Base-by-base conservation (phyloP, 1,140 invertebrate species). In the Brachionus rotundiformis region DNA sequence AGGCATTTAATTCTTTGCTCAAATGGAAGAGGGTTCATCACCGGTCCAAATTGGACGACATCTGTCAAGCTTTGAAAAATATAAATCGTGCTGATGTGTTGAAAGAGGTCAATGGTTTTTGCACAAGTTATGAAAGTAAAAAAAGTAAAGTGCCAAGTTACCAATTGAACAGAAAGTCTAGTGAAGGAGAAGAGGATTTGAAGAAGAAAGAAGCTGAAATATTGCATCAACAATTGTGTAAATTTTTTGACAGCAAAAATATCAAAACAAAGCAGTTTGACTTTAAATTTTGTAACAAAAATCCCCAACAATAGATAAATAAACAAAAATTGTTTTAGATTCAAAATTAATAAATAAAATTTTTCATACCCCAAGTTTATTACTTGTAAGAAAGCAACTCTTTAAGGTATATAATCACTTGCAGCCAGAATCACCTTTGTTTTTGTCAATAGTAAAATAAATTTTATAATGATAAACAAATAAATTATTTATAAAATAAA, bases 21-120 rank as follows among this genome's bases (percentile, higher is more conserved):
- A 81, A 84, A 23, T 87, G 86, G 86, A 82, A 86, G 25, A 81
- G 86, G 31, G 79, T 86, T 82, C 85, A 87, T 81, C 85, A 84
- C 1, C 83, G 85, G 1, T 85, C 86, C 13, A 84, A 83, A 33
- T n/a, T 86, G 13, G 84, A 85, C 3, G 85, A 85, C 65, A 73
- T 87, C 7, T 84, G 83, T 27, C 75, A 83, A 7, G 84, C 85
- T 0, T 82, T 87, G 19, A 63, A 80, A 23, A 49, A 82, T 5
- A 84, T 86, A 25, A 82, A 80, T 27, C 71, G 86, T 13, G 83
- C 82, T 63, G 86, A 87, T 79, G 83, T 73, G 8, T 41, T 73
- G 36, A 73, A 73, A 86, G 8, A 84, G 84, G 2, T 82, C 76
- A 61, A 29, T 1, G n/a, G 59, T 16, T 16, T 5, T 54, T 54